Conservation (phyloP, 2,888 invertebrate genomes). For the Agriopis marginaria region DNA sequence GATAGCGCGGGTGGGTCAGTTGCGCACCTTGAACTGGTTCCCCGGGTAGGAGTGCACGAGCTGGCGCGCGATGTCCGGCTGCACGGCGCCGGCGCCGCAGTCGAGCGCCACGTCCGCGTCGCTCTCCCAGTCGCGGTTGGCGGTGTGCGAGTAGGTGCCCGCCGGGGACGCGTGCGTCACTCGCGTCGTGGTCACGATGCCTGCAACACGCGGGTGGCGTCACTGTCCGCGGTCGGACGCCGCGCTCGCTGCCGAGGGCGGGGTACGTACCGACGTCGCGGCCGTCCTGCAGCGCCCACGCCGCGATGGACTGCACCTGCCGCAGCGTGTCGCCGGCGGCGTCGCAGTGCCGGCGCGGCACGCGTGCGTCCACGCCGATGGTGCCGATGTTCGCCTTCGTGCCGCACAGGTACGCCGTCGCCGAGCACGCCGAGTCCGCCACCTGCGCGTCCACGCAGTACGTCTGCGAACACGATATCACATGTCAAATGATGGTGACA, state of each 20-base stretch:
- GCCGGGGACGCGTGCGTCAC: conserved; percentile 93
- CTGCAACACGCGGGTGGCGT: conserved; percentile 53
- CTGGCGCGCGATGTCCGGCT: conserved; percentile 91
- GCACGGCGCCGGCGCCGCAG: conserved; percentile 52
- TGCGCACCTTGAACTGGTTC: conserved; percentile 82
- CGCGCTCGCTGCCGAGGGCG: too few relatives aligned
- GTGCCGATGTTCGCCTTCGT: conserved; percentile 88
- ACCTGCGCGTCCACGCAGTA: conserved; percentile 88
- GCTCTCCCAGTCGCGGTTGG: conserved; percentile 91
- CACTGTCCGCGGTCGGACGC: neutral
- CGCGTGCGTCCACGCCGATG: conserved; percentile 89
- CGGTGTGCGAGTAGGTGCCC: conserved; percentile 89
- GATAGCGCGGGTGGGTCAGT: too few relatives aligned
- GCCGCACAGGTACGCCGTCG: conserved; percentile 89
- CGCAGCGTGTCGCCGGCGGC: conserved; percentile 78
- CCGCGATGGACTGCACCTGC: conserved; percentile 88
- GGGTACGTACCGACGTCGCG: conserved; percentile 63
- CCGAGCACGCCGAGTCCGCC: conserved; percentile 90
- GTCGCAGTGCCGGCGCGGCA: conserved; percentile 86
- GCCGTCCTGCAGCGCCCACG: conserved; percentile 87
- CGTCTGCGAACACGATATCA: conserved; percentile 64
- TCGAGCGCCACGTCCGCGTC: conserved; percentile 82
- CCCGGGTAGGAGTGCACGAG: conserved; percentile 88
- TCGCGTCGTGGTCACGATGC: conserved; percentile 91
- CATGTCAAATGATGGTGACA: neutral